Base-by-base conservation (phyloP, 2,888 invertebrate genomes). In the Stenurella melanura region DNA sequence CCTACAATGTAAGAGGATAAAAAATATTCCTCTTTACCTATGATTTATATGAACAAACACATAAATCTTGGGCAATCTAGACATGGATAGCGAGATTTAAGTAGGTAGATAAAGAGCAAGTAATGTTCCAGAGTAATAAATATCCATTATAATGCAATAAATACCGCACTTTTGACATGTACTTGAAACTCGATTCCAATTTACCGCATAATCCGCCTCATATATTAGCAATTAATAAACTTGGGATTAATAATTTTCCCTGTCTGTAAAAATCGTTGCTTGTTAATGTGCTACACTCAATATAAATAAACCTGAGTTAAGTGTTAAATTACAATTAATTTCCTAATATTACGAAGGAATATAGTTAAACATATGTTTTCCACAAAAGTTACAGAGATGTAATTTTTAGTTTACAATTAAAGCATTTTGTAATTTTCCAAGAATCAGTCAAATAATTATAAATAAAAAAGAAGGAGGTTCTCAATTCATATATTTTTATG, bases 61-160 rank as follows among this genome's bases (percentile, higher is more conserved):
- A 74, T 74, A 69, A 74, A 67, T 74, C 58, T 60, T 69, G 6
- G 21, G 61, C 61, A 61, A 58, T 74, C 57, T 34, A 74, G 56
- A 50, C 66, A 66, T 57, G 54, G 69, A 63, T 74, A 50, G 54
- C 30, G 34, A 66, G 67, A 74, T 60, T 66, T 73, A 66, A 66
- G 56, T 66, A 73, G 67, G 67, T 61, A 73, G 75, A 74, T 80
- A 80, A 80, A 78, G 75, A 83, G 76, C 77, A 73, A 81, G 78
- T 81, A 73, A 78, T 75, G 79, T 77, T 81, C 77, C 67, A 74
- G 74, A 79, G 83, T 80, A 84, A 85, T 89, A 88, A 89, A 89
- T 88, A 89, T 87, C 88, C 86, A 88, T 89, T 89, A 89, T 86
- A 88, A 87, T 85, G 87, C 83, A 84, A 86, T 89, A 89, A 89